phyloP scores from a whole-genome alignment of 1,140 invertebrate species.

The Heterodera carotae region DNA sequence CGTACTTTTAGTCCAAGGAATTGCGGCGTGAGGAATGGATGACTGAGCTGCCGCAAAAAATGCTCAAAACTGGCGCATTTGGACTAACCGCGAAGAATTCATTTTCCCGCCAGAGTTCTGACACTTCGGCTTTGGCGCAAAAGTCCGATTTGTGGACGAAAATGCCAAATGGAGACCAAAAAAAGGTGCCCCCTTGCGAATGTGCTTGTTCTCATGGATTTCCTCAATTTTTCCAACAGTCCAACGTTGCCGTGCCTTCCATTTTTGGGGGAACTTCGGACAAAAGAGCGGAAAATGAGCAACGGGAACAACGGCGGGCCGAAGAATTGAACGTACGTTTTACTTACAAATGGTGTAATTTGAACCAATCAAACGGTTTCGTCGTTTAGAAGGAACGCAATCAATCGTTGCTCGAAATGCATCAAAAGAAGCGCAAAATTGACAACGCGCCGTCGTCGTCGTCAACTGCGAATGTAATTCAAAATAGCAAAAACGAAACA shows the following conservation, averaged over 20 bases:
- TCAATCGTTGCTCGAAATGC: constrained; percentile 34
- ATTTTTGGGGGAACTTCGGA: constrained; percentile 10
- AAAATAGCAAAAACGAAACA: background rate
- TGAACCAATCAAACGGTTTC: constrained; percentile 1
- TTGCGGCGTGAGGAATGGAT: constrained; percentile 45
- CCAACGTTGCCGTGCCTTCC: background rate
- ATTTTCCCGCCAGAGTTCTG: constrained; percentile 27
- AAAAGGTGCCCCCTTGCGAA: constrained; percentile 11
- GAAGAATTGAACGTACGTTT: constrained; percentile 21
- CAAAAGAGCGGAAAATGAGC: constrained; percentile 24
- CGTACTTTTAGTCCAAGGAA: constrained; percentile 7
- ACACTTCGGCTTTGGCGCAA: background rate
- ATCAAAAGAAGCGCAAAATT: constrained; percentile 40
- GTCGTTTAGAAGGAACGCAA: constrained; percentile 33
- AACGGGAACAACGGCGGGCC: constrained; percentile 1
- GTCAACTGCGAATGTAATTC: background rate
- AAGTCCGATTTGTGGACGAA: constrained; percentile 13
- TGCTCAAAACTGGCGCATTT: constrained; percentile 31
- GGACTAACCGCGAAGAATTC: constrained; percentile 37
- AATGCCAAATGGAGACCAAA: constrained; percentile 20
- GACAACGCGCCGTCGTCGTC: constrained; percentile 3
- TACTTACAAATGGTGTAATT: background rate
- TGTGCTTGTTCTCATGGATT: too few relatives aligned
- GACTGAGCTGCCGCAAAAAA: constrained; percentile 46
- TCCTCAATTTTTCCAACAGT: background rate